These are phyloP conservation scores for Pachypeltis micranthus DNA, from an alignment of 1,140 invertebrate species.

Conservation along the genomic window DNA sequence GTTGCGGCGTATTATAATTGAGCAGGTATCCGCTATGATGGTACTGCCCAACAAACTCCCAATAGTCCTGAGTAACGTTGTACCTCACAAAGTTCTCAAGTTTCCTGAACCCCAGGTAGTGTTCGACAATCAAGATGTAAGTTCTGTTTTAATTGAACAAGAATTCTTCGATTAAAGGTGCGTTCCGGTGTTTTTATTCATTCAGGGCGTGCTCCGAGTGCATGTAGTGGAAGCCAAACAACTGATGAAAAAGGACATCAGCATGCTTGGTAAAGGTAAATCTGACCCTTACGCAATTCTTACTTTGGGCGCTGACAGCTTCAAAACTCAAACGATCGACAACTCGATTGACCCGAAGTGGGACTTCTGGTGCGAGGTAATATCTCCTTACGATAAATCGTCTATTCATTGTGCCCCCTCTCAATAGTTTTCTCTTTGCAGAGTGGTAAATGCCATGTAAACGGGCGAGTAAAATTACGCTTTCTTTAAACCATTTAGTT, in stretches of 20 bases:
- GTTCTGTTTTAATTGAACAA: too few species aligned
- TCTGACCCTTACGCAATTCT: constrained; percentile 89
- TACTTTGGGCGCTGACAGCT: constrained; percentile 76
- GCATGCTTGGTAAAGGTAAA: constrained; percentile 84
- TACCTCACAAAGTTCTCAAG: constrained; percentile 64
- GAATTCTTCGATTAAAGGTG: too few species aligned
- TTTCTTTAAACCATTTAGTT: too few species aligned
- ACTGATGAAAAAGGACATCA: constrained; percentile 82
- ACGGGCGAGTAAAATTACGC: too few species aligned
- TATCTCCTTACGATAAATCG: not conserved
- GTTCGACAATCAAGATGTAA: too few species aligned
- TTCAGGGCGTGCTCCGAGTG: constrained; percentile 67
- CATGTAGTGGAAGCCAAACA: constrained; percentile 87
- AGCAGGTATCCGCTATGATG: constrained; percentile 78
- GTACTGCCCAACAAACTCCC: constrained; percentile 90
- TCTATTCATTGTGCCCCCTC: not conserved
- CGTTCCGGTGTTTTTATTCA: constrained; percentile 24
- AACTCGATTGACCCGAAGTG: constrained; percentile 87
- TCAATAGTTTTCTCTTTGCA: too few species aligned
- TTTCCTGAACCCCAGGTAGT: constrained; percentile 75
- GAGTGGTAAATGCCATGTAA: too few species aligned
- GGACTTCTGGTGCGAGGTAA: constrained; percentile 88
- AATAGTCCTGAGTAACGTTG: constrained; percentile 66
- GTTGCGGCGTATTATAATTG: constrained; percentile 73
- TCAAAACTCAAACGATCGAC: constrained; percentile 76